Evolutionary conservation across 2,113 vertebrate species (phyloP).

Genomic region (Podarcis muralis): DNA sequence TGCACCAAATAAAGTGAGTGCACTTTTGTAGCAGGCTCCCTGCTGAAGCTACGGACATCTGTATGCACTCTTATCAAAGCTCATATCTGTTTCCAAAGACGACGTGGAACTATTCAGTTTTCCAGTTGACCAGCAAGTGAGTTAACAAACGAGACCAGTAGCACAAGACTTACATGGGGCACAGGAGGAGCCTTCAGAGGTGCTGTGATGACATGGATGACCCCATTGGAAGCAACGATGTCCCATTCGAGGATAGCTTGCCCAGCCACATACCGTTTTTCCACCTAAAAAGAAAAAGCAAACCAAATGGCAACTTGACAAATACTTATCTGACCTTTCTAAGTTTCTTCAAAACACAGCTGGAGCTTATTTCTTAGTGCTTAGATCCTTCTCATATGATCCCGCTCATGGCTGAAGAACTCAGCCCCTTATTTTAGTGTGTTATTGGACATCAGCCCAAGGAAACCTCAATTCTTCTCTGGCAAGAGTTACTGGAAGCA

Average conservation of each 20-base stretch:
- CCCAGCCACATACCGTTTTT: slow-evolving; percentile 83
- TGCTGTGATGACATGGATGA: slow-evolving; percentile 89
- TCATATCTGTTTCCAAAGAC: not conserved
- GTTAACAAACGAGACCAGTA: too few relatives aligned
- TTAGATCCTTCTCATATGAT: not conserved
- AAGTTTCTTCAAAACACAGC: not conserved
- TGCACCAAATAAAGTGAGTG: not conserved
- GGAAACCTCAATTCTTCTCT: accelerated
- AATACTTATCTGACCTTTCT: not conserved
- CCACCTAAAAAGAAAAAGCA: slow-evolving; percentile 53
- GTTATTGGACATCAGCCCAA: not conserved
- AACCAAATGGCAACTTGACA: not conserved
- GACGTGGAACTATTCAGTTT: not conserved
- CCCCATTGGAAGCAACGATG: slow-evolving; percentile 88
- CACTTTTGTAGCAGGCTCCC: not conserved
- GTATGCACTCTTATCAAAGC: not conserved
- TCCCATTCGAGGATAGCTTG: slow-evolving; percentile 84
- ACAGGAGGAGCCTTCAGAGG: slow-evolving; percentile 83
- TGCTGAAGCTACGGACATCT: not conserved
- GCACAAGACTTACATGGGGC: slow-evolving; percentile 73
- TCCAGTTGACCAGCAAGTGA: not conserved
- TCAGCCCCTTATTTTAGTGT: not conserved
- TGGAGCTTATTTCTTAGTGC: not conserved
- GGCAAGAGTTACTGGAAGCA: not conserved
- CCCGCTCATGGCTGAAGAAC: not conserved